A percentile compares a stretch with the other conserved stretches of the same genome.
Conservation (phyloP, 2,797 vertebrate genomes). For the Typhlichthys subterraneus region DNA sequence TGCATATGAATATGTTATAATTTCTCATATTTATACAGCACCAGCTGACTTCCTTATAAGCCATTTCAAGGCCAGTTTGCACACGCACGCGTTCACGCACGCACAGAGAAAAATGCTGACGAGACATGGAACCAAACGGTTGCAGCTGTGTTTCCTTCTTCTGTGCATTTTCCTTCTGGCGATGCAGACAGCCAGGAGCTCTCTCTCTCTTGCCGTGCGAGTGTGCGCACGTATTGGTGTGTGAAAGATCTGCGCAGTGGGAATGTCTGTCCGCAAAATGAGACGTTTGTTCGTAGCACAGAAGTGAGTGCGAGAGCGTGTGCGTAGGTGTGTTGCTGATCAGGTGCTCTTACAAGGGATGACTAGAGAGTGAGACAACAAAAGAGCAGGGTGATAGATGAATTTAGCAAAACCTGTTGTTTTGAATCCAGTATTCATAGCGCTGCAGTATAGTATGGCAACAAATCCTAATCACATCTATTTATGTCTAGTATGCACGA, state of each 20-base stretch:
- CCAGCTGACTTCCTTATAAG: conserved; percentile 12
- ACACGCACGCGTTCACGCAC: background rate
- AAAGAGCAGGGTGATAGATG: background rate
- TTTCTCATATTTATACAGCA: background rate
- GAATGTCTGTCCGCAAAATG: conserved; percentile 15
- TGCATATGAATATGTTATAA: conserved; percentile 1
- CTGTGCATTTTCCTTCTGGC: conserved; percentile 31
- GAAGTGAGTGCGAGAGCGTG: background rate
- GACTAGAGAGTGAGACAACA: background rate
- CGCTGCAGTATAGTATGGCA: too few relatives aligned
- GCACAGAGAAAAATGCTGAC: background rate
- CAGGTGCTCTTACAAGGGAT: background rate
- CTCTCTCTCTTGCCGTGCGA: conserved; percentile 1
- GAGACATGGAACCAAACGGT: conserved; percentile 28
- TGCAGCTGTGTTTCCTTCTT: conserved; percentile 47
- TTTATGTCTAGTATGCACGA: too few relatives aligned
- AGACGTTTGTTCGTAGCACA: conserved; percentile 1
- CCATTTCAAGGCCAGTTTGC: conserved; percentile 27
- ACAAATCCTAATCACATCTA: too few relatives aligned
- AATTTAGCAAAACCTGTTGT: background rate
- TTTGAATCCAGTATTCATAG: background rate
- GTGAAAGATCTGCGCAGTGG: conserved; percentile 15
- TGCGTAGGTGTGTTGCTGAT: background rate
- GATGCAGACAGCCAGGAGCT: conserved; percentile 31
- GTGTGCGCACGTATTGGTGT: background rate